These are phyloP conservation scores for Orchesella cincta DNA, from an alignment of 1,140 invertebrate species.

Conservation along the genomic window DNA sequence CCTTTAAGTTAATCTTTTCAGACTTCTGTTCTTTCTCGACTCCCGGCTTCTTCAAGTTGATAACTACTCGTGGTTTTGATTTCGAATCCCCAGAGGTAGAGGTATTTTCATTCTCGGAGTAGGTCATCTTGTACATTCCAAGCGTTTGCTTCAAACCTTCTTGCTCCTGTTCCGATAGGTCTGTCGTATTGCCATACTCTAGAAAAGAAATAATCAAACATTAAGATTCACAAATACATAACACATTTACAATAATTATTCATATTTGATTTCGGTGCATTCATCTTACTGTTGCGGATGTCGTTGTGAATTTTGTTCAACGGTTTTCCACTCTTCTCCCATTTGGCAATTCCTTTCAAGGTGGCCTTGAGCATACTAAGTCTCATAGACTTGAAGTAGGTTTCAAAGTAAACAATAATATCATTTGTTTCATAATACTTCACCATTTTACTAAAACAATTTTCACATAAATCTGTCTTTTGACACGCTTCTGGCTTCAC, in stretches of 20 bases:
- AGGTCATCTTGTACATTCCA: too few relatives aligned
- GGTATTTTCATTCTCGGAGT: too few relatives aligned
- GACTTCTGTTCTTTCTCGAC: not conserved
- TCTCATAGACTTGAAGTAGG: not conserved
- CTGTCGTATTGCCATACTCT: not conserved
- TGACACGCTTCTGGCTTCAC: conserved; percentile 30
- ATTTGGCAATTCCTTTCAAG: not conserved
- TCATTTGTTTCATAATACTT: conserved; percentile 35
- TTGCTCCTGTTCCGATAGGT: not conserved
- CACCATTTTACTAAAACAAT: conserved; percentile 14
- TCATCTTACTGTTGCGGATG: not conserved
- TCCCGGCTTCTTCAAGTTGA: not conserved
- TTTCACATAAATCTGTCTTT: conserved; percentile 7
- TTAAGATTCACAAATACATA: not conserved
- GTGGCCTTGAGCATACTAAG: not conserved
- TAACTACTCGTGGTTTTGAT: too few relatives aligned
- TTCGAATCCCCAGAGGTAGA: too few relatives aligned
- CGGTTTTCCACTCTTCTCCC: not conserved
- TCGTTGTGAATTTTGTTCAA: not conserved
- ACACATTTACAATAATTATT: not conserved
- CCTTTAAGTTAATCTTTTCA: too few relatives aligned
- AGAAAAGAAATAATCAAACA: not conserved
- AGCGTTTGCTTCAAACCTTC: not conserved
- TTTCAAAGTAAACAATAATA: conserved; percentile 1
- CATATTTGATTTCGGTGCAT: not conserved